Conservation (phyloP, 2,113 vertebrate species). For the Platichthys stellatus region DNA sequence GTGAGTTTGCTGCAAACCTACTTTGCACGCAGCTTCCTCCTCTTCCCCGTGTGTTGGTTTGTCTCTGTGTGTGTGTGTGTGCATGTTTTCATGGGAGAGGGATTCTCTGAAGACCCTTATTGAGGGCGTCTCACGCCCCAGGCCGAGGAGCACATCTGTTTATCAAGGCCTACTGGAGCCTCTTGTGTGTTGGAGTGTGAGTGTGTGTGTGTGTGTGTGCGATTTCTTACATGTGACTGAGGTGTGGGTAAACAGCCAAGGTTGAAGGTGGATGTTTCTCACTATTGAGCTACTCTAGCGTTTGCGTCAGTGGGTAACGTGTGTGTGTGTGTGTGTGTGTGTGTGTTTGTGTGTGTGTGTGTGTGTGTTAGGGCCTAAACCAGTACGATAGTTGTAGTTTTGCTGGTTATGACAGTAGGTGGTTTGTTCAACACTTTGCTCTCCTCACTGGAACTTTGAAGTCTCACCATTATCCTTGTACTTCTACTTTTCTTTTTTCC, state of each 20-base stretch:
- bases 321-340: constrained; percentile 16
- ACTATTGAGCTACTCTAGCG: constrained; percentile 40
- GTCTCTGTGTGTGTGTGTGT: constrained; percentile 2
- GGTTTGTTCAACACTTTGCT: constrained; percentile 51
- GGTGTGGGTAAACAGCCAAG: constrained; percentile 62
- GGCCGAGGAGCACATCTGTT: constrained; percentile 71
- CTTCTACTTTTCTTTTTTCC: neutral
- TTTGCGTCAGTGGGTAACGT: constrained; percentile 27
- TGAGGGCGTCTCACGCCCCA: constrained; percentile 62
- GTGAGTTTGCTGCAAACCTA: constrained; percentile 53
- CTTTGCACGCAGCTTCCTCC: constrained; percentile 38
- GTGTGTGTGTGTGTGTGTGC: neutral
- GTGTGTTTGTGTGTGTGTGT: constrained; percentile 12
- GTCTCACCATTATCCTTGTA: constrained; percentile 55
- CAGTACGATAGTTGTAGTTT: constrained; percentile 2
- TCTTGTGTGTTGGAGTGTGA: constrained; percentile 13
- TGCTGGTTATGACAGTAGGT: constrained; percentile 49
- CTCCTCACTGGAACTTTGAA: constrained; percentile 55
- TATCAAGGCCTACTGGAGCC: constrained; percentile 62
- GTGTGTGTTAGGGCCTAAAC: constrained; percentile 15
- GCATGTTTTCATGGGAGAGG: constrained; percentile 43
- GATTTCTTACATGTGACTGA: constrained; percentile 43
- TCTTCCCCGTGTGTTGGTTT: constrained; percentile 9
- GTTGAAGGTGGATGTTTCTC: constrained; percentile 65
- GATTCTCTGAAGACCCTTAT: constrained; percentile 69